Evolutionary conservation across 2,888 invertebrate genomes (phyloP).

Genomic region (Acrobasis suavella): DNA sequence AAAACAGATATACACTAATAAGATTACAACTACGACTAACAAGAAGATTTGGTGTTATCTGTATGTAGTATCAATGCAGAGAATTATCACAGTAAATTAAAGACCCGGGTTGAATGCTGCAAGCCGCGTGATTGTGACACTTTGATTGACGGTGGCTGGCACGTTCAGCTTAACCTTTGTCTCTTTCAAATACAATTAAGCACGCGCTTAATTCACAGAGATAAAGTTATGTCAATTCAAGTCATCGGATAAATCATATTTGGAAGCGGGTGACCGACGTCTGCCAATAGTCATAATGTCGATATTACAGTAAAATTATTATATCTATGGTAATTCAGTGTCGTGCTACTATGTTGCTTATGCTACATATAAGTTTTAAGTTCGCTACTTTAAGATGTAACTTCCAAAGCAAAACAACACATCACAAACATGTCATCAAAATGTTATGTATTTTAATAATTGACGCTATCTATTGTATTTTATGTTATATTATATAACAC

Average conservation of each 20-base stretch:
- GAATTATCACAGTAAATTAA: constrained; percentile 24
- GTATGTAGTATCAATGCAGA: constrained; percentile 19
- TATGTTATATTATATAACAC: too few relatives aligned
- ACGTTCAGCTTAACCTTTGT: constrained; percentile 8
- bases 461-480: too few relatives aligned
- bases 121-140: constrained; percentile 1
- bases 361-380: too few relatives aligned
- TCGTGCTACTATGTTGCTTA: too few relatives aligned
- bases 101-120: constrained; percentile 11
- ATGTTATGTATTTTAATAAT: too few relatives aligned
- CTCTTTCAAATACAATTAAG: constrained; percentile 1
- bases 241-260: constrained; percentile 1
- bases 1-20: constrained; percentile 11
- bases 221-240: constrained; percentile 12
- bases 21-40: constrained; percentile 1
- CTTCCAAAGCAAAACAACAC: too few relatives aligned
- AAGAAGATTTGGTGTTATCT: constrained; percentile 20
- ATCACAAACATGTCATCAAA: too few relatives aligned
- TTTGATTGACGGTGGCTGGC: not conserved
- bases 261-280: not conserved
- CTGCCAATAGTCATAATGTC: too few relatives aligned
- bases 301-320: too few relatives aligned
- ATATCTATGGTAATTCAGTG: too few relatives aligned
- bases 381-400: too few relatives aligned
- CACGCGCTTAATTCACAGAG: constrained; percentile 5